Evolutionary conservation across 2,113 vertebrate genomes (phyloP), one percentile per base, ranked within the genome.

Genomic region (Pardalotus punctatus): DNA sequence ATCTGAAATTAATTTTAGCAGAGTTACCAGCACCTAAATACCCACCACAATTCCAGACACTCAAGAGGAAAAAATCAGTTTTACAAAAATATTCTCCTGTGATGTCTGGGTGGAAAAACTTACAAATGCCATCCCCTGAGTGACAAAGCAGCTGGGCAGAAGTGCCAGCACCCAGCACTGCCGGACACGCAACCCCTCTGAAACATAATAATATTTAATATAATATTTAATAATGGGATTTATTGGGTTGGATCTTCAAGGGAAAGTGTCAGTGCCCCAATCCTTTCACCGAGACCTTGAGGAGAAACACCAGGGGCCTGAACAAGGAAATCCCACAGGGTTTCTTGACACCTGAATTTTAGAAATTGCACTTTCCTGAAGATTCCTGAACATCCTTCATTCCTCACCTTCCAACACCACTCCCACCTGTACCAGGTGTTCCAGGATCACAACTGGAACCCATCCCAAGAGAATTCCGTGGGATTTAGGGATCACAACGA

Each of bases 101-200:
- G 51, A 74, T 53, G 93, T 62, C 88, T 58, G 92, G 54, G 61
- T 70, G 95, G 85, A 73, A 93, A 94, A 96, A 93, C 61, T 89
- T 33, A 80, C 10, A 84, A n/a, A 81, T 67, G 54, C 15, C 20
- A 3, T 12, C 6, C 12, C 11, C 42, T 51, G 64, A 67, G 7
- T 38, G 69, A 43, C 54, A 42, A 27, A 71, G 45, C 80, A 88
- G 60, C n/a, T 9, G 57, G 82, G 65, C 35, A 66, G 62, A 35
- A 23, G 60, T 9, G 76, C 43, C 86, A 74, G 18, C 88, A 85
- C 23, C n/a, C 2, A 33, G 74, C 4, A 24, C 40, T 25, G 11
- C 74, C 9, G 16, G 0, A 21, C 56, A 28, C 3, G 23, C 17
- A 81, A 82, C 81, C 60, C 33, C 7, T n/a, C 33, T 54, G 79